phyloP scores from a whole-genome alignment of 2,797 vertebrate species.

The Dendrocincla tyrannina region DNA sequence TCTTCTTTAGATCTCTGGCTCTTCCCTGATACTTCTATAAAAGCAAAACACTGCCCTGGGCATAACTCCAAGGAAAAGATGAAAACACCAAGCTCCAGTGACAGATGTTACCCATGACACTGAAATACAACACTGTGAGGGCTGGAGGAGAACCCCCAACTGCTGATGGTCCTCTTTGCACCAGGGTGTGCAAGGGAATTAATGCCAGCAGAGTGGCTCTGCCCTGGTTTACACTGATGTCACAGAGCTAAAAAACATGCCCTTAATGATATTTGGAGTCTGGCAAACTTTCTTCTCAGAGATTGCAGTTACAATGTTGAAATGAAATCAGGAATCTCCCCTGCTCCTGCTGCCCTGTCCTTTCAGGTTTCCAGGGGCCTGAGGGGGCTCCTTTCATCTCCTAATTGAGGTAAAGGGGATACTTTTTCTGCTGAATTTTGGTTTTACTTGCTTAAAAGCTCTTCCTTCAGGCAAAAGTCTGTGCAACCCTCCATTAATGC shows the following conservation, averaged over 20 bases:
- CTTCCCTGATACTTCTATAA: neutral
- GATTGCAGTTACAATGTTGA: neutral
- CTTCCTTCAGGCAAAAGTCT: conserved; percentile 60
- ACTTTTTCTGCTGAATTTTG: conserved; percentile 61
- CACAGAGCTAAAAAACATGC: neutral
- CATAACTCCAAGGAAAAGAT: neutral
- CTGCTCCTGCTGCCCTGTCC: neutral
- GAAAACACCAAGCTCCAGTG: neutral
- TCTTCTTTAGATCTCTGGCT: neutral
- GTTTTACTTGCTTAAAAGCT: conserved; percentile 53
- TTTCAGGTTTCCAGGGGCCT: neutral
- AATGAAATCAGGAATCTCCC: neutral
- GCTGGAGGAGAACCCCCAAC: neutral
- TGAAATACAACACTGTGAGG: neutral
- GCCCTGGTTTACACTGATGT: neutral
- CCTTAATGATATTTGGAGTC: neutral
- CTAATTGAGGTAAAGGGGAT: conserved; percentile 28
- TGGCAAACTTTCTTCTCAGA: neutral
- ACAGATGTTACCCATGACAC: neutral
- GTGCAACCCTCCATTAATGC: conserved; percentile 39
- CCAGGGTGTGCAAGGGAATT: neutral
- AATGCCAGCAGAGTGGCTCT: neutral
- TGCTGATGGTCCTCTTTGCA: neutral
- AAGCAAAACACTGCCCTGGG: neutral
- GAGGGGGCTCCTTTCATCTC: conserved; percentile 19